Conservation (phyloP, 2,113 vertebrate genomes). For the Dipodomys spectabilis region DNA sequence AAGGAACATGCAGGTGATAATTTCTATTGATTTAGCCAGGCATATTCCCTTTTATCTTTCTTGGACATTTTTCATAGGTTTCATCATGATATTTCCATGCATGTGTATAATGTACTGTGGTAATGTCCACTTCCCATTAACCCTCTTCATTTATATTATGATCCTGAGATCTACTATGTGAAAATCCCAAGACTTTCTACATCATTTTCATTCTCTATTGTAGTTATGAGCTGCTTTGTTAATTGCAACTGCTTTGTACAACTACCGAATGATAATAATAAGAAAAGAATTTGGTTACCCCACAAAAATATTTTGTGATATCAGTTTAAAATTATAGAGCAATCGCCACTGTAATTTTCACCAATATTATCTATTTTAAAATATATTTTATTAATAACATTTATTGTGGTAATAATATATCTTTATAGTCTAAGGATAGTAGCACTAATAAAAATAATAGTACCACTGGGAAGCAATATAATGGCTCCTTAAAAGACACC, state of each 20-base stretch:
- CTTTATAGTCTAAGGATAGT: neutral
- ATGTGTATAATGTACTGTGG: no score
- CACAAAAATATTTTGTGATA: neutral
- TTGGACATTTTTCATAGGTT: no score
- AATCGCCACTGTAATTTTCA: neutral
- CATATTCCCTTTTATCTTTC: neutral
- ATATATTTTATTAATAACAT: neutral
- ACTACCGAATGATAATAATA: no score
- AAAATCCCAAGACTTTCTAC: neutral
- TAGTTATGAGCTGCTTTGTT: no score
- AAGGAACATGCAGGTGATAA: neutral
- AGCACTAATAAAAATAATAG: constrained; percentile 24
- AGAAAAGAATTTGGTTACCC: no score
- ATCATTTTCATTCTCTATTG: neutral
- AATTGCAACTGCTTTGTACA: no score
- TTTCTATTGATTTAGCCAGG: neutral
- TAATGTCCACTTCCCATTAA: no score
- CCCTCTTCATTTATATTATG: neutral
- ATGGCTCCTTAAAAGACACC: neutral
- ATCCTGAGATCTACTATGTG: neutral
- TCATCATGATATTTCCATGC: no score
- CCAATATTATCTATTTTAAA: constrained; percentile 8
- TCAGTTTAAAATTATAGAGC: constrained; percentile 8
- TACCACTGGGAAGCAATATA: constrained; percentile 1
- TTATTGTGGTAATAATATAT: constrained; percentile 15